A percentile compares a stretch with the other conserved stretches of the same genome.
phyloP scores from a whole-genome alignment of 64 coral and sea anemone genomes.

The Porites australiensis region DNA sequence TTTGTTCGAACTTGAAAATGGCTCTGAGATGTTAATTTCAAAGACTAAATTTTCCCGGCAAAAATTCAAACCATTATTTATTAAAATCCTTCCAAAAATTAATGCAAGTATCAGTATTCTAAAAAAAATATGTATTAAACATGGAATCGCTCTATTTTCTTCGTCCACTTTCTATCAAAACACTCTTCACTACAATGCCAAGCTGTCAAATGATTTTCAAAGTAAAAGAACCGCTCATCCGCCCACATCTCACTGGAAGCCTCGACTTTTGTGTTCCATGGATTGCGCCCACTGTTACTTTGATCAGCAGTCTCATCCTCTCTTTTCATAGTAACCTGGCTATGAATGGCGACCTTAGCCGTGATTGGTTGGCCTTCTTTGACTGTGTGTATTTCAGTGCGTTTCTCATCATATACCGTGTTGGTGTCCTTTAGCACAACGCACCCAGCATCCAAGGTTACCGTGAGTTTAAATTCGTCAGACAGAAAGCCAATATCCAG shows the following conservation, averaged over 20 bases:
- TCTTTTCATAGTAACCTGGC: constrained; percentile 15
- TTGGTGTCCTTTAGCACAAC: constrained; percentile 24
- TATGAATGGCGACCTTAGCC: constrained; percentile 8
- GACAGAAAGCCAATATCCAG: neutral
- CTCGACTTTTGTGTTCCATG: constrained; percentile 21
- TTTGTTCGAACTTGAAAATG: too few species aligned
- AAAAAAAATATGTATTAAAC: neutral
- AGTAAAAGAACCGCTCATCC: constrained; percentile 18
- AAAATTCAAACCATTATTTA: too few species aligned
- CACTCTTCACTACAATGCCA: constrained; percentile 16
- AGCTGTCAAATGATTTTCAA: constrained; percentile 28
- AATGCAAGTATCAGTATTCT: too few species aligned
- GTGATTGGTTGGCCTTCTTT: constrained; percentile 26
- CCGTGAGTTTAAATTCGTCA: constrained; percentile 13
- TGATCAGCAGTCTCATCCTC: neutral
- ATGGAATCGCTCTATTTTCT: constrained; percentile 34
- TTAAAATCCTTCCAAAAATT: too few species aligned
- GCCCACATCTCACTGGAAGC: constrained; percentile 14
- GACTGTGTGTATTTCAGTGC: constrained; percentile 25
- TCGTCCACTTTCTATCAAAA: constrained; percentile 22
- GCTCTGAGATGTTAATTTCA: too few species aligned
- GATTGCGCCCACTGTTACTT: neutral
- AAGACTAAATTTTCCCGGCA: too few species aligned
- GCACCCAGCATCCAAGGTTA: neutral
- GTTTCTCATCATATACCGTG: neutral